Conservation (phyloP, 2,113 vertebrate genomes). For the Polyodon spathula region DNA sequence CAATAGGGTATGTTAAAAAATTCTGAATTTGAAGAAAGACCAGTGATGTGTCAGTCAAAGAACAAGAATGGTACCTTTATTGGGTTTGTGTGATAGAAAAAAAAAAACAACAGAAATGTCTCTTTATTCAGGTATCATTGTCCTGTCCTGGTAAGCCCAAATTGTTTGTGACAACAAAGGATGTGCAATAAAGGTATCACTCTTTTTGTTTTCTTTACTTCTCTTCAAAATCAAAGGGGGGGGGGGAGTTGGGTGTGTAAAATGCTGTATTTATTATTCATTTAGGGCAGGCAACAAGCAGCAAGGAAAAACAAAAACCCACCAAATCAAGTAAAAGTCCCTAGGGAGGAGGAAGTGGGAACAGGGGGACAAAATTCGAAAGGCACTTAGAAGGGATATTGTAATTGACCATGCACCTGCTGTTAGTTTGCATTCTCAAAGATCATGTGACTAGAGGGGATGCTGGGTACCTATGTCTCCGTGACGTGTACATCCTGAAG, state of each 20-base stretch:
- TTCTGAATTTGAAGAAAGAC: too few relatives aligned
- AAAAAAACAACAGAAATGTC: too few relatives aligned
- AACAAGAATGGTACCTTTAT: too few relatives aligned
- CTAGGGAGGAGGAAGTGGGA: slow-evolving; percentile 23
- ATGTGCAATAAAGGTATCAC: too few relatives aligned
- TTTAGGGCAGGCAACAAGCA: slow-evolving; percentile 64
- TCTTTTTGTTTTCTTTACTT: too few relatives aligned
- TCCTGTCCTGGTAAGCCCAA: too few relatives aligned
- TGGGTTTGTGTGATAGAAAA: too few relatives aligned
- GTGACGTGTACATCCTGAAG: slow-evolving; percentile 74
- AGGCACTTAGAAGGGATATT: slow-evolving; percentile 30
- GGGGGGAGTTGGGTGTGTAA: background rate
- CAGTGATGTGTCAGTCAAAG: too few relatives aligned
- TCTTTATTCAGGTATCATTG: too few relatives aligned
- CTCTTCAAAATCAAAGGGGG: background rate
- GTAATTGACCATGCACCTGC: slow-evolving; percentile 61
- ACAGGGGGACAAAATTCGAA: slow-evolving; percentile 23
- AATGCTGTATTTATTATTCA: slow-evolving; percentile 9
- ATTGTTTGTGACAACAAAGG: too few relatives aligned
- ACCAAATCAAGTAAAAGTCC: slow-evolving; percentile 37
- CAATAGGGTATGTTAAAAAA: too few relatives aligned
- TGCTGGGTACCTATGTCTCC: slow-evolving; percentile 89
- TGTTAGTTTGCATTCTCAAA: slow-evolving; percentile 83
- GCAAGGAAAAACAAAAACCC: slow-evolving; percentile 26
- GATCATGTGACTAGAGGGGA: slow-evolving; percentile 64